A percentile compares a stretch with the other conserved stretches of the same genome.
Evolutionary conservation across 2,888 invertebrate genomes (phyloP).

Genomic region (Aphidoletes aphidimyza): DNA sequence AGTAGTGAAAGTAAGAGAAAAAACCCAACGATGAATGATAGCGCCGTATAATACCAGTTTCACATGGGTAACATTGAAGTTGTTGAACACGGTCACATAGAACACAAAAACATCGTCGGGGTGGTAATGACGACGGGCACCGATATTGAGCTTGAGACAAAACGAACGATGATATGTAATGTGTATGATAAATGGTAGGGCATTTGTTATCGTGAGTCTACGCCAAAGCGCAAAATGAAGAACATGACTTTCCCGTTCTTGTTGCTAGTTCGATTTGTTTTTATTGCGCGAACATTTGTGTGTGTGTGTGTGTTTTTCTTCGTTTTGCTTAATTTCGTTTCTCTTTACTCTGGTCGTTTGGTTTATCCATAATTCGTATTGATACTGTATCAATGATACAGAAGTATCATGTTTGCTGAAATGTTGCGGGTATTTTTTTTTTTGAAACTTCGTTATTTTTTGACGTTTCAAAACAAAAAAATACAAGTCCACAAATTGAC

Average conservation of each 20-base stretch:
- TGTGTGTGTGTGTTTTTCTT: not conserved
- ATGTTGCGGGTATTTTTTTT: not conserved
- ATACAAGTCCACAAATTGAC: not conserved
- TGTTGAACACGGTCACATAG: no score
- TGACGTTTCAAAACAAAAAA: no score
- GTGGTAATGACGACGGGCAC: not conserved
- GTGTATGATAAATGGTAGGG: constrained; percentile 11
- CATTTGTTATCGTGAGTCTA: constrained; percentile 11
- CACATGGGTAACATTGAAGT: no score
- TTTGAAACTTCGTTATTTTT: not conserved
- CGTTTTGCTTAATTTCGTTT: not conserved
- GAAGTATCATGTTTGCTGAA: no score
- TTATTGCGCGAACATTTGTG: not conserved
- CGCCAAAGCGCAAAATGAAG: constrained; percentile 15
- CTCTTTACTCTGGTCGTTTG: no score
- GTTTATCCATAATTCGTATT: no score
- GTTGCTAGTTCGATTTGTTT: constrained; percentile 40
- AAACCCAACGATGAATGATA: no score
- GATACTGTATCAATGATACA: no score
- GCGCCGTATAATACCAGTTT: no score
- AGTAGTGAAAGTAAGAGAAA: no score
- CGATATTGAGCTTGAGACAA: not conserved
- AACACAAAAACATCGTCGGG: not conserved
- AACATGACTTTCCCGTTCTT: constrained; percentile 25
- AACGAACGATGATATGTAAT: constrained; percentile 23